These are phyloP conservation scores for Nesidiocoris tenuis DNA, from an alignment of 2,888 invertebrate genomes.

Conservation along the genomic window DNA sequence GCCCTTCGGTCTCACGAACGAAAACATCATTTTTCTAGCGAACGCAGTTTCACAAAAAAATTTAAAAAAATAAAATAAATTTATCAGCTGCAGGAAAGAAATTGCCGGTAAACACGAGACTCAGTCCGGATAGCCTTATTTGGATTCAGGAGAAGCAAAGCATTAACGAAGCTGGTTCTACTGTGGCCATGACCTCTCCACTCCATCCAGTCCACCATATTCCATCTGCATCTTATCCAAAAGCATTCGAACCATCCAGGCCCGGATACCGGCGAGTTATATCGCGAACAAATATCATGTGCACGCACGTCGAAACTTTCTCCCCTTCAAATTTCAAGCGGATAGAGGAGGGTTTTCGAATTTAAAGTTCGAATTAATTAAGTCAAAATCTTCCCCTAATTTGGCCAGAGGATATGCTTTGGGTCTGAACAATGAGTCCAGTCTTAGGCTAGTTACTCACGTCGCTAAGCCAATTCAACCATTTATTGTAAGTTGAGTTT, in stretches of 20 bases:
- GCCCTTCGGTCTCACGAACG: too few species aligned
- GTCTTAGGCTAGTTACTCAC: too few species aligned
- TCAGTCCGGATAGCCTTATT: constrained; percentile 3
- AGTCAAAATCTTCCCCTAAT: too few species aligned
- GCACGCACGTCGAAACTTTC: too few species aligned
- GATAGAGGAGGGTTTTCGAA: too few species aligned
- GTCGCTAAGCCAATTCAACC: too few species aligned
- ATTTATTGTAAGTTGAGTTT: too few species aligned
- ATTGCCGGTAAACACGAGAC: constrained; percentile 11
- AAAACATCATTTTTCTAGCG: background rate
- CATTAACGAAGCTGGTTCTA: constrained; percentile 5
- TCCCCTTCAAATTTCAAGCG: too few species aligned
- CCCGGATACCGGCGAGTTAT: background rate
- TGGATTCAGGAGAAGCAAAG: background rate
- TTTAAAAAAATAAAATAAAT: background rate
- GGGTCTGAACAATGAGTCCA: too few species aligned
- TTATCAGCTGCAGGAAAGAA: background rate
- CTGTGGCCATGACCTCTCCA: constrained; percentile 15
- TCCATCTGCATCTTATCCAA: background rate
- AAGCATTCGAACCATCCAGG: background rate
- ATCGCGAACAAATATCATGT: background rate
- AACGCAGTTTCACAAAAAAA: background rate
- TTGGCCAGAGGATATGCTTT: too few species aligned
- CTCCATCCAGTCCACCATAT: background rate
- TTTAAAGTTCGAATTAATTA: too few species aligned